Base-by-base conservation (phyloP, 1,140 invertebrate genomes). In the Drosophila ercepeae region DNA sequence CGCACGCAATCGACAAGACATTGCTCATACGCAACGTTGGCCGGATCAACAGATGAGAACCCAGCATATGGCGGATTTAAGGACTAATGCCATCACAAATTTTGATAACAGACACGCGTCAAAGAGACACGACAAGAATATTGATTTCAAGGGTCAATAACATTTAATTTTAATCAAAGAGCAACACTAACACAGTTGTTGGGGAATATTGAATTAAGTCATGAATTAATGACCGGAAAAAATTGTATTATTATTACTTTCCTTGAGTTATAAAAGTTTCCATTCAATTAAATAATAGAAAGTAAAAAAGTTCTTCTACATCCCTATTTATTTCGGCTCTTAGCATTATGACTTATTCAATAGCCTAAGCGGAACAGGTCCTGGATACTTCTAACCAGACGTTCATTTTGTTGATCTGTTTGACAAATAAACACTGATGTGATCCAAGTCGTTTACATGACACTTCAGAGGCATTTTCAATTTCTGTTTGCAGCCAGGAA, bases 11-110 rank as follows among this genome's bases (percentile, higher is more conserved):
- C 36, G 60, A 19, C 19, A 44, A 65, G 48, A 50, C 50, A 68
- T 81, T 55, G 59, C 72, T 63, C 77, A 75, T 75, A 65, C 71
- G 71, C 71, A 51, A n/a, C 65, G 71, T 61, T 49, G 53, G 7
- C 34, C 41, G 58, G 50, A 60, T 67, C 63, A 67, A 67, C 63
- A 67, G 63, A 53, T 67, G 63, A 67, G 63, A 67, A 67, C 60
- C 27, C 7, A 67, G 60, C 63, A 67, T 67, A 67, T 67, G 63
- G 63, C 4, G 8, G 39, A 45, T 36, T 72, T 29, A 55, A 63
- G 61, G 48, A 79, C 58, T 41, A 52, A 16, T 44, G 48, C 23
- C 54, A 71, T 59, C 36, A 42, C 63, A 58, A 64, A 75, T 65
- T 60, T 72, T 53, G 72, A 72, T 72, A 53, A 49, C 68, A 29